Percentiles rank a stretch among this genome's conserved stretches.
These are phyloP conservation scores for Cerastis rubricosa DNA, from an alignment of 2,888 invertebrate genomes.

Conservation along the genomic window DNA sequence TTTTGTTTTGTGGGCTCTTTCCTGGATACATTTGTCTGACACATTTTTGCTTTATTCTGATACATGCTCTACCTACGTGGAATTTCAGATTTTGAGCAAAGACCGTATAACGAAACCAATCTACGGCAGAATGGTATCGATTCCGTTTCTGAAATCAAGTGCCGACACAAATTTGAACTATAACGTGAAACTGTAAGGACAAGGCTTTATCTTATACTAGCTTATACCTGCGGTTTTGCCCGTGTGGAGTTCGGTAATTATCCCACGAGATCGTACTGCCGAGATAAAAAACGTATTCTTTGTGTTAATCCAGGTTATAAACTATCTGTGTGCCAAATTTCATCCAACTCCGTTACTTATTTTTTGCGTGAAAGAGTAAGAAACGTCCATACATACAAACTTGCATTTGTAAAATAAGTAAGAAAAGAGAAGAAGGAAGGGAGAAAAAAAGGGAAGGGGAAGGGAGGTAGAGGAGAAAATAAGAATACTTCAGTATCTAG, in stretches of 20 bases:
- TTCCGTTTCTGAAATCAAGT: conserved; percentile 8
- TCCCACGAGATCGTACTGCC: background rate
- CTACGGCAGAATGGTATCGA: background rate
- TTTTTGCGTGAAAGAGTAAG: background rate
- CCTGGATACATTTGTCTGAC: conserved; percentile 12
- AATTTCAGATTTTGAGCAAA: background rate
- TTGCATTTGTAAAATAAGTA: too few relatives aligned
- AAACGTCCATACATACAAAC: background rate
- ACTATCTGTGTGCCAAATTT: background rate
- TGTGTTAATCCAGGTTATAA: background rate
- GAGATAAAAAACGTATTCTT: background rate
- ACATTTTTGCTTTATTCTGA: conserved; percentile 8
- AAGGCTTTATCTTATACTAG: background rate
- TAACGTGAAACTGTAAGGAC: background rate
- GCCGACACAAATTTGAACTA: conserved; percentile 9
- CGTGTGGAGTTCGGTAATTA: background rate
- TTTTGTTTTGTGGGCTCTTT: background rate
- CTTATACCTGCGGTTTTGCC: background rate
- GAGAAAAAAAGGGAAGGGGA: too few relatives aligned
- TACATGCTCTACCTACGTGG: background rate
- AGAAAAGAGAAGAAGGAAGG: too few relatives aligned
- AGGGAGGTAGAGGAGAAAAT: too few relatives aligned
- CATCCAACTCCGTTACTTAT: background rate
- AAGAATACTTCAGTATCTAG: background rate
- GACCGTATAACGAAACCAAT: conserved; percentile 40